phyloP scores from a whole-genome alignment of 2,888 invertebrate genomes.

The Agrotis puta region DNA sequence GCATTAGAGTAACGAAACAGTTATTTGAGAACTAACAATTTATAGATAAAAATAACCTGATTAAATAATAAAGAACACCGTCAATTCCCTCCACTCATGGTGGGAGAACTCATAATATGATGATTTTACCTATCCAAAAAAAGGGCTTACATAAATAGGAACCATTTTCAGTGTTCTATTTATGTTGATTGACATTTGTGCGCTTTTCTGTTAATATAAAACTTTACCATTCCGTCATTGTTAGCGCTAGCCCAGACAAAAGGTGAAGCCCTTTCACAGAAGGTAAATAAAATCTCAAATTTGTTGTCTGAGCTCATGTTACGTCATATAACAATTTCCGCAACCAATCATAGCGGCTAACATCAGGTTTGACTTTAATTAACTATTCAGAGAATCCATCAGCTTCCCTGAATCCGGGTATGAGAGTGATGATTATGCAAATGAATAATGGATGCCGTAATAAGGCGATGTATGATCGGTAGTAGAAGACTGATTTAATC shows the following conservation, averaged over 20 bases:
- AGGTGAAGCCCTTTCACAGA: background rate
- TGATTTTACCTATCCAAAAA: no score
- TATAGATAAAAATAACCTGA: background rate
- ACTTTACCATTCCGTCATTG: background rate
- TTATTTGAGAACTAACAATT: no score
- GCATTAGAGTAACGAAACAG: no score
- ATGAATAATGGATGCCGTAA: background rate
- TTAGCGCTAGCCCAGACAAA: background rate
- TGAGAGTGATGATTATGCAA: background rate
- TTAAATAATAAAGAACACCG: no score
- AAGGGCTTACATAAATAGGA: background rate
- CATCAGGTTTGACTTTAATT: background rate
- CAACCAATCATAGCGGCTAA: background rate
- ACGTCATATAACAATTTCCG: background rate
- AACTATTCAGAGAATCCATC: slow-evolving; percentile 2
- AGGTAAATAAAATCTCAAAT: background rate
- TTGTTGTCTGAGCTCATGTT: background rate
- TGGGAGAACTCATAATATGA: no score
- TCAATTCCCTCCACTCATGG: no score
- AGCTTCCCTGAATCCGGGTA: background rate
- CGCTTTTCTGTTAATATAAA: no score
- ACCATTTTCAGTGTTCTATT: background rate
- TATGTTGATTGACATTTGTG: background rate
- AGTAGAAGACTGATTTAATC: background rate
- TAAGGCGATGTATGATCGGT: no score